Base-by-base conservation (phyloP, 2,113 vertebrate genomes). In the Laticauda laticaudata region DNA sequence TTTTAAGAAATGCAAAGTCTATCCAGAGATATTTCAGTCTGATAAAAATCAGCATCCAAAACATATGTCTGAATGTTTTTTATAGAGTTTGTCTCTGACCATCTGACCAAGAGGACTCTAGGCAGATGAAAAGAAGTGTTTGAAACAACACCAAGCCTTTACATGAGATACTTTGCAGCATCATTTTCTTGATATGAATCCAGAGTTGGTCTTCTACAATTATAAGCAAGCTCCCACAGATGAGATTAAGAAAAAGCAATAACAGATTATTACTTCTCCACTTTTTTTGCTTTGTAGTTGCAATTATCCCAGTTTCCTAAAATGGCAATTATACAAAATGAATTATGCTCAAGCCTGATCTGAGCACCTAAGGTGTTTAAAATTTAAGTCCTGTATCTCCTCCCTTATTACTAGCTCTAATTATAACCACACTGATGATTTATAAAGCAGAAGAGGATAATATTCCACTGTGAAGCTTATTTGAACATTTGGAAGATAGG, bases 71-170 rank as follows among this genome's bases (percentile, higher is more conserved):
- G 64, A 86, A 64, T 96, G 34, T 96, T 97, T 97, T 96, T 92
- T 95, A 92, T n/a, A 57, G 48, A 90, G n/a, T 85, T 51, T 34
- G 96, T 93, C 90, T 88, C 51, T 24, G 61, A 96, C 85, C 95
- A 97, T 95, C 95, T 97, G 96, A 94, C 95, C 97, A 97, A 98
- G 96, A 93, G 18, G 92, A 95, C 95, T 43, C 64, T 87, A 81
- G 57, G 53, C 86, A 91, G 94, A 91, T 39, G 91, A 95, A 94
- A 92, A 95, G n/a, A 61, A 10, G 89, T 29, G 87, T 64, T 94
- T 87, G 92, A 64, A 75, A 94, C 4, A 23, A 26, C 4, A 15
- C 39, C 12, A 93, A 92, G 9, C 10, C 86, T 88, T 94, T 43
- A 1, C 1, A 92, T 75, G 92, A 94, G 75, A 48, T 23, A 92